Evolutionary conservation across 2,888 invertebrate species (phyloP), one percentile per base, ranked within the genome.

Genomic region (Aleiodes testaceus): DNA sequence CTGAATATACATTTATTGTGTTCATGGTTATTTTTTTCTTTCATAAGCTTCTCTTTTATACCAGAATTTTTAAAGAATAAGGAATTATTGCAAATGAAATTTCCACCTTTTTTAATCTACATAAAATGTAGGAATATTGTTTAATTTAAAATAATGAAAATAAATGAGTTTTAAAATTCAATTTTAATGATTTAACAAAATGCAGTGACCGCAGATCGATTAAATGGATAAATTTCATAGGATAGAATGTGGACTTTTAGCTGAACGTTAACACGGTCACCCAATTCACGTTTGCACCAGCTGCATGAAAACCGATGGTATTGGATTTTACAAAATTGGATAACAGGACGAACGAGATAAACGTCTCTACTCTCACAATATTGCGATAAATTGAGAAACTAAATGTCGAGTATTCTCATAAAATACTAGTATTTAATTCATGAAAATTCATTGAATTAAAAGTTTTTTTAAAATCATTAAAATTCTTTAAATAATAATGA

Each of bases 321-420:
- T 59, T 59, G 59, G 59, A 59, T 59, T 59, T 59, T 42, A 59
- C 42, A 59, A 59, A 59, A 59, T 59, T 36, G 59, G 36, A 59
- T 36, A 42, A 42, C 16, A 55, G 55, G 30, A 59, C 6, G 20
- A 50, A 53, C 9, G 26, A 26, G 53, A 53, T 22, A 53, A 53
- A 12, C 14, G 26, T 53, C 53, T 30, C 53, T 53, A 36, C 30
- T 53, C 53, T 52, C 52, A 4, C 52, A 16, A 16, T 50, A 20
- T 22, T 9, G 20, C 18, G 7, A 52, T 52, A 52, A 52, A 52
- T 52, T 5, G 52, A 20, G 12, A 52, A 52, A 20, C 36, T 0
- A 36, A 36, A 9, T 36, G 36, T 11, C 36, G 36, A 36, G 36
- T 36, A 11, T 36, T 3, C 36, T 36, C 36, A 9, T 36, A 36